Percentiles rank a stretch among this genome's conserved stretches.
phyloP scores from a whole-genome alignment of 2,797 vertebrate species.

The Melanotaenia parkinsoni region DNA sequence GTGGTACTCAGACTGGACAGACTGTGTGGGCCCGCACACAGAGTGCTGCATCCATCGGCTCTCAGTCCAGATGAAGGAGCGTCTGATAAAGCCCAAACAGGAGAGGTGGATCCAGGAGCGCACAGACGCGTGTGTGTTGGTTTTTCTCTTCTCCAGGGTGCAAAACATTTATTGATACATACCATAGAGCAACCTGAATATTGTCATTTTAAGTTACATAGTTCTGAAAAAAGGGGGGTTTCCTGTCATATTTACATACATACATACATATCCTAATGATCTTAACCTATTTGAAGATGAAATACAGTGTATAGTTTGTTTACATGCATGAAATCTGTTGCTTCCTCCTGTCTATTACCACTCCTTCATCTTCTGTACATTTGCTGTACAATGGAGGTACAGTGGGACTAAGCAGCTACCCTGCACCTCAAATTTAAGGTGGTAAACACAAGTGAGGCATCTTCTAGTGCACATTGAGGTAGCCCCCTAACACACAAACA shows the following conservation, averaged over 20 bases:
- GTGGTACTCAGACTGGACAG: slow-evolving; percentile 55
- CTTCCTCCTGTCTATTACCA: slow-evolving; percentile 54
- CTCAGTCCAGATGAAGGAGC: slow-evolving; percentile 59
- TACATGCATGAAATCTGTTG: slow-evolving; percentile 78
- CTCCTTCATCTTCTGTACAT: slow-evolving; percentile 67
- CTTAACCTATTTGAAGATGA: slow-evolving; percentile 76
- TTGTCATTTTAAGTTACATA: slow-evolving; percentile 75
- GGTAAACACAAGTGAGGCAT: slow-evolving; percentile 68
- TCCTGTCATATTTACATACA: slow-evolving; percentile 80
- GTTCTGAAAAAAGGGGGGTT: slow-evolving; percentile 67
- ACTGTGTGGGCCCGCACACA: slow-evolving; percentile 76
- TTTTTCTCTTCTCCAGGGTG: slow-evolving; percentile 68
- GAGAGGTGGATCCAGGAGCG: slow-evolving; percentile 64
- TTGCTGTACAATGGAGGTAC: slow-evolving; percentile 65
- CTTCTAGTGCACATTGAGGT: slow-evolving; percentile 79
- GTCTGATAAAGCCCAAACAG: slow-evolving; percentile 60
- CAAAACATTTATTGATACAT: slow-evolving; percentile 81
- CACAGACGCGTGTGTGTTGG: slow-evolving; percentile 47
- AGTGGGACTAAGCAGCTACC: slow-evolving; percentile 67
- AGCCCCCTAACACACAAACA: slow-evolving; percentile 62
- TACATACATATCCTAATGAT: slow-evolving; percentile 81
- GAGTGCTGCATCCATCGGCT: slow-evolving; percentile 57
- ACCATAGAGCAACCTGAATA: slow-evolving; percentile 82
- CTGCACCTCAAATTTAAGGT: slow-evolving; percentile 70
- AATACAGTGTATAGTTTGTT: slow-evolving; percentile 77